Evolutionary conservation across 2,113 vertebrate genomes (phyloP).

Genomic region (Tachuris rubrigastra): DNA sequence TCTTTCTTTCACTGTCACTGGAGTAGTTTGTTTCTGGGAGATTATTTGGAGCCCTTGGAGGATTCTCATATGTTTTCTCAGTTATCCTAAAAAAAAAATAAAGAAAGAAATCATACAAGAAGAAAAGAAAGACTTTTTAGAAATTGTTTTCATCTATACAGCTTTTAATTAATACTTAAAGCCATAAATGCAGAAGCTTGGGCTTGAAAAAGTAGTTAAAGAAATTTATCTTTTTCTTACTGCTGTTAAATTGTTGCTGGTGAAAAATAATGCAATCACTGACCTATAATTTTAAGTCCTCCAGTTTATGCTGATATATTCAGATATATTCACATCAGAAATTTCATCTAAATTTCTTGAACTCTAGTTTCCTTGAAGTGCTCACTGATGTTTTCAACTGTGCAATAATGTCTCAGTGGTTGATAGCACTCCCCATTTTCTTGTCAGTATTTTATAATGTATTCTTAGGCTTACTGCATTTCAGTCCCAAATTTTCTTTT

Average conservation of each 20-base stretch:
- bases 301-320: not conserved
- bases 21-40: not conserved
- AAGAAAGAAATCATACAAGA: not conserved
- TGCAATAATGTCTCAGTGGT: not conserved
- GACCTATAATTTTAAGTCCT: not conserved
- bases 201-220: not conserved
- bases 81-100: slow-evolving; percentile 18
- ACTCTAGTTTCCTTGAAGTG: not conserved
- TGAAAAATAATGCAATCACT: not conserved
- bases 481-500: not conserved
- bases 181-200: not conserved
- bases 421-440: not conserved
- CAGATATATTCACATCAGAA: not conserved
- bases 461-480: not conserved
- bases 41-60: not conserved
- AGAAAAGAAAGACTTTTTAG: not conserved
- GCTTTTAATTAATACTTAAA: not conserved
- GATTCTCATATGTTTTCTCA: slow-evolving; percentile 3
- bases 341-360: not conserved
- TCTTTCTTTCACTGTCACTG: not conserved
- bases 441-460: not conserved
- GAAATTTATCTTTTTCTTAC: not conserved
- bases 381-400: not conserved
- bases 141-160: not conserved
- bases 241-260: not conserved